These are phyloP conservation scores for Poecilia wingei DNA, from an alignment of 2,797 vertebrate species.

Conservation along the genomic window DNA sequence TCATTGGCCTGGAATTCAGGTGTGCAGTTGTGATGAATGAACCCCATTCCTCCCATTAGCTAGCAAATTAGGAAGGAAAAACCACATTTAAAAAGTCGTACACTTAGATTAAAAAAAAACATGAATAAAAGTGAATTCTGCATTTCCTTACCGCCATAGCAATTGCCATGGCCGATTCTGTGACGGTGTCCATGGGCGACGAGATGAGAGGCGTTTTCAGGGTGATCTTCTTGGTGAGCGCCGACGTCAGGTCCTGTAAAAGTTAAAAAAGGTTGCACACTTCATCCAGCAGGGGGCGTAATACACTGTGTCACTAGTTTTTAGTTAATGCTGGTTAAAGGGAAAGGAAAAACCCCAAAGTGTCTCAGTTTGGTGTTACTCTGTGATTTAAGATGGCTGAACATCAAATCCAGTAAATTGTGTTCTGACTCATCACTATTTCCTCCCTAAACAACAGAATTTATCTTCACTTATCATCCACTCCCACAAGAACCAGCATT, in stretches of 20 bases:
- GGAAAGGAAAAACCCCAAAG: background rate
- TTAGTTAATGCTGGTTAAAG: background rate
- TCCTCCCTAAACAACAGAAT: background rate
- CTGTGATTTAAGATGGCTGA: background rate
- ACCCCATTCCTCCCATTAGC: constrained; percentile 95
- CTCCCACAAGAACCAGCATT: constrained; percentile 51
- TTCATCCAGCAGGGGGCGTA: constrained; percentile 63
- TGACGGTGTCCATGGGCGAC: constrained; percentile 96
- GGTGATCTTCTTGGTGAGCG: constrained; percentile 92
- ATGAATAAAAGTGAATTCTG: background rate
- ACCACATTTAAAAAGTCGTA: background rate
- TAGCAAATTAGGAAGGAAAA: constrained; percentile 36
- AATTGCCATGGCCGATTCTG: constrained; percentile 94
- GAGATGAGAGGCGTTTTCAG: constrained; percentile 92
- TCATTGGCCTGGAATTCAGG: constrained; percentile 95
- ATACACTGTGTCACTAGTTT: background rate
- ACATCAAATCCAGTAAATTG: background rate
- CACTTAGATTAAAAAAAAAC: background rate
- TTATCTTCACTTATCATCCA: background rate
- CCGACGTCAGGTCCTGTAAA: constrained; percentile 90
- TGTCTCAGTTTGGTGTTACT: background rate
- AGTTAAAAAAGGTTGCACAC: background rate
- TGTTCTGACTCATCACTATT: background rate
- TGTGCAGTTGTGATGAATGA: constrained; percentile 96
- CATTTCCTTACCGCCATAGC: constrained; percentile 90